phyloP scores from a whole-genome alignment of 2,888 invertebrate genomes.

The Drosophila histrio region DNA sequence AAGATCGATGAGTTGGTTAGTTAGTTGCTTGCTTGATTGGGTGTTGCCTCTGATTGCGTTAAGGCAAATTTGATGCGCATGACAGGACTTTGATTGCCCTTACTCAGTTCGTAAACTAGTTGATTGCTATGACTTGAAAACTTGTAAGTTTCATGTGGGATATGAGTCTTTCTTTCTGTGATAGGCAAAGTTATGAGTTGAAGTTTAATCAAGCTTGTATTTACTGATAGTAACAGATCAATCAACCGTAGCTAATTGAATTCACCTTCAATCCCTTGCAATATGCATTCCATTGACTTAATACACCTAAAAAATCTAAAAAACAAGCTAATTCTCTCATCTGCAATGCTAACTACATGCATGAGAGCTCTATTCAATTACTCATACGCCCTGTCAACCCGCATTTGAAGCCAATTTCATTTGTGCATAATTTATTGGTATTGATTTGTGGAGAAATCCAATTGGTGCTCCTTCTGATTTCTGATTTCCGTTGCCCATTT shows the following conservation, averaged over 20 bases:
- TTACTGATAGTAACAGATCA: neutral
- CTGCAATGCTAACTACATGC: conserved; percentile 7
- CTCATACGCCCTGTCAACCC: conserved; percentile 8
- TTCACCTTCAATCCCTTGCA: neutral
- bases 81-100: conserved; percentile 40
- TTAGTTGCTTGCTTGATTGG: conserved; percentile 2
- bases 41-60: conserved; percentile 54
- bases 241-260: neutral
- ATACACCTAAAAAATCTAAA: no score
- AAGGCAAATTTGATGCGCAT: conserved; percentile 40
- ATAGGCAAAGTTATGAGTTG: neutral
- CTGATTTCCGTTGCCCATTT: conserved; percentile 1
- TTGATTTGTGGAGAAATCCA: conserved; percentile 48
- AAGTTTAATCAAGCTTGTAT: neutral
- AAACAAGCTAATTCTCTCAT: neutral
- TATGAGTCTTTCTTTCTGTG: neutral
- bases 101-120: conserved; percentile 6
- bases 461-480: conserved; percentile 18
- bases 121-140: conserved; percentile 12
- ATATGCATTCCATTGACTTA: neutral
- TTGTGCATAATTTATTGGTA: conserved; percentile 60
- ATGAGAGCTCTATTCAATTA: conserved; percentile 34
- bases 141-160: neutral
- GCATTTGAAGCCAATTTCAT: conserved; percentile 35
- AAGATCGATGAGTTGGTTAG: conserved; percentile 33